Evolutionary conservation across 2,113 vertebrate genomes (phyloP).

Genomic region (Melozone crissalis): DNA sequence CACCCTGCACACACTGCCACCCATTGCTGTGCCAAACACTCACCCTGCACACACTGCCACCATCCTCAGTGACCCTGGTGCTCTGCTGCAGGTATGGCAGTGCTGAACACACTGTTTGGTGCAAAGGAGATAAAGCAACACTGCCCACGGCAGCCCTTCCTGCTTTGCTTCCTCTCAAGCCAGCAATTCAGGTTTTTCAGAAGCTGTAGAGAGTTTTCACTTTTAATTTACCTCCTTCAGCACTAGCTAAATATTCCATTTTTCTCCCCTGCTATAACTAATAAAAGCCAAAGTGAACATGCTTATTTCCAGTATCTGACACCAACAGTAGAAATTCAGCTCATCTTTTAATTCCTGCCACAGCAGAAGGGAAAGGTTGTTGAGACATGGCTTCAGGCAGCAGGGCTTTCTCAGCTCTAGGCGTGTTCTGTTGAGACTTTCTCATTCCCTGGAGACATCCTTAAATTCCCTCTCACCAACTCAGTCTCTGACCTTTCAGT

Average conservation of each 20-base stretch:
- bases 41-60: background rate
- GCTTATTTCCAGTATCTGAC: background rate
- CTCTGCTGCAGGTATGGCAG: background rate
- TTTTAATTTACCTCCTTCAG: slow-evolving; percentile 3
- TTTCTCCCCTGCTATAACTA: background rate
- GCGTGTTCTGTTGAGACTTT: background rate
- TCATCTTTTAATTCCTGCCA: background rate
- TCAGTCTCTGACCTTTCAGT: slow-evolving; percentile 6
- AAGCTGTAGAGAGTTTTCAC: background rate
- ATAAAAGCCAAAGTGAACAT: background rate
- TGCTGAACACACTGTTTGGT: fast-evolving
- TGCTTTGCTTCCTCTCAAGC: background rate
- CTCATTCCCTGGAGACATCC: background rate
- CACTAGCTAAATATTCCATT: background rate
- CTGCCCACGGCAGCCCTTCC: background rate
- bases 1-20: background rate
- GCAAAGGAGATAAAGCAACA: background rate
- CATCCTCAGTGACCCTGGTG: background rate
- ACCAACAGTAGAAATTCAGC: background rate
- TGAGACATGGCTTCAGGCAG: background rate
- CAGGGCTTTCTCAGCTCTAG: background rate
- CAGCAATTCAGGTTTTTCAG: background rate
- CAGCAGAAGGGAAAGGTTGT: background rate
- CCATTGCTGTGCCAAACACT: background rate
- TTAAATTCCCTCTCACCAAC: background rate